Base-by-base conservation (phyloP, 1,140 invertebrate species). In the Heterodera carotae region DNA sequence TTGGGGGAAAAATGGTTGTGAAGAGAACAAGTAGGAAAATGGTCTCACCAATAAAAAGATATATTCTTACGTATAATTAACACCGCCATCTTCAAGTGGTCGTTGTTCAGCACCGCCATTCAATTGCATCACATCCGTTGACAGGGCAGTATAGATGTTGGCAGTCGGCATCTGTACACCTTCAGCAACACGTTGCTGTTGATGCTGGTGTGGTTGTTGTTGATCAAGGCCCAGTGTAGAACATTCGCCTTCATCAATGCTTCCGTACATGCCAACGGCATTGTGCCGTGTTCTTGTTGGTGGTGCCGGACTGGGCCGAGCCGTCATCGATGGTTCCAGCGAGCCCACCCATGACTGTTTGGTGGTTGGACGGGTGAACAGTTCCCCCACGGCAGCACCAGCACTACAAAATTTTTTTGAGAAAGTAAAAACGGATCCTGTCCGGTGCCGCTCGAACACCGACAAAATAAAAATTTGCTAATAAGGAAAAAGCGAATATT, bases 301-400 rank as follows among this genome's bases (percentile, higher is more conserved):
- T n/a, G n/a, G n/a, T n/a, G 60, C 60, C n/a, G 60, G 60, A 62
- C 60, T 69, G 22, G 8, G 12, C n/a, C 43, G 34, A 36, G 39
- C 15, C 39, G 39, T n/a, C n/a, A n/a, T 43, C 15, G 34, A 27
- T 8, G n/a, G n/a, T n/a, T 27, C 68, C n/a, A 39, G 22, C 43
- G 68, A 67, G 25, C 66, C 69, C 53, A 76, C 53, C 75, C 75
- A 76, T 6, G 75, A 76, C 27, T 68, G 69, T 39, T 76, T 76
- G 69, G 75, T 76, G 66, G 69, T 72, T 4, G 75, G 75, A 34
- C 75, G 27, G 31, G 75, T 75, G 48, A 76, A 34, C 27, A 70
- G 25, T 8, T 53, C 31, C 27, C 72, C 34, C 43, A 48, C 33
- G 12, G 34, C 69, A 60, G 15, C 56, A 62, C 60, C 29, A 78